Percentiles rank a stretch among this genome's conserved stretches.
These are phyloP conservation scores for Ectemnius cavifrons DNA, from an alignment of 2,888 invertebrate species.

Conservation along the genomic window DNA sequence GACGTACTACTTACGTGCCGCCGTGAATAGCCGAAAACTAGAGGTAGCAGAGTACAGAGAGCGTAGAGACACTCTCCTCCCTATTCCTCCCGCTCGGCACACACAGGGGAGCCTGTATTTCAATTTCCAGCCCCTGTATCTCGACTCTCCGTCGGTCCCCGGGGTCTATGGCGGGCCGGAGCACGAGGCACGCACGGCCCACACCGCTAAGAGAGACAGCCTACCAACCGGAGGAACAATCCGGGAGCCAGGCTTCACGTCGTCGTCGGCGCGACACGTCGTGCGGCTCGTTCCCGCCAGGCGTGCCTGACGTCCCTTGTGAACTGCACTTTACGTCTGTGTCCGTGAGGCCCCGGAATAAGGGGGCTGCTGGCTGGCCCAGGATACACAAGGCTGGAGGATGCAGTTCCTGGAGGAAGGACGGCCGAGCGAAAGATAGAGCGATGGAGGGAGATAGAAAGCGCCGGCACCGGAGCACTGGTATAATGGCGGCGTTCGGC, in stretches of 20 bases:
- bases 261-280: conserved; percentile 19
- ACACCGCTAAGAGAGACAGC: neutral
- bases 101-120: too few species aligned
- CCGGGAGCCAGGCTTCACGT: conserved; percentile 20
- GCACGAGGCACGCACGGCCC: conserved; percentile 46
- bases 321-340: conserved; percentile 54
- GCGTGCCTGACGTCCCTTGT: conserved; percentile 49
- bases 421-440: neutral
- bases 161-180: neutral
- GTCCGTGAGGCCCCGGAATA: conserved; percentile 17
- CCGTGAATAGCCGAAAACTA: conserved; percentile 60
- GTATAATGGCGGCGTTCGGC: conserved; percentile 70
- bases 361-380: conserved; percentile 40
- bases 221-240: conserved; percentile 23
- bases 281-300: conserved; percentile 36
- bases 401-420: conserved; percentile 7
- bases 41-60: conserved; percentile 46
- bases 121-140: too few species aligned
- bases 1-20: conserved; percentile 48
- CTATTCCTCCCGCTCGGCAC: neutral
- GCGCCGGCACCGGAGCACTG: conserved; percentile 37
- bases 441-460: conserved; percentile 30
- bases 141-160: conserved; percentile 9
- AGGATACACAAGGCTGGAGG: conserved; percentile 6
- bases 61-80: conserved; percentile 22